Percentiles rank a stretch among this genome's conserved stretches.
Evolutionary conservation across 2,113 vertebrate genomes (phyloP).

Genomic region (Chunga burmeisteri): DNA sequence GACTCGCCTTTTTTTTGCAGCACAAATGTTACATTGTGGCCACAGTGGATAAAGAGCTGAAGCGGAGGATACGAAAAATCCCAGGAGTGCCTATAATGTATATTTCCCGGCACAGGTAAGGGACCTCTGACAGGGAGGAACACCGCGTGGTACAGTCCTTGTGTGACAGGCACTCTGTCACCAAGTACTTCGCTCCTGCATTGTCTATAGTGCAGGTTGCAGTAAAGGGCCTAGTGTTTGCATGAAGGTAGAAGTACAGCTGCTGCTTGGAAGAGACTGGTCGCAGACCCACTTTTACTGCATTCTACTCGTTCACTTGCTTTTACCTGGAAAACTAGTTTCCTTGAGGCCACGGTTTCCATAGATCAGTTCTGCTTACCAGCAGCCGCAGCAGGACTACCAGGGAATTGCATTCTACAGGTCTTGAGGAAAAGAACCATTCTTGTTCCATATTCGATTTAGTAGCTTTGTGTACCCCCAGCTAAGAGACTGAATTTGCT

Average conservation of each 20-base stretch:
- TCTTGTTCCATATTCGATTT: neutral
- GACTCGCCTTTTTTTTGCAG: slow-evolving; percentile 62
- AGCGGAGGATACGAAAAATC: slow-evolving; percentile 93
- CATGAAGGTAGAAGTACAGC: neutral
- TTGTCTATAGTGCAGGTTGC: neutral
- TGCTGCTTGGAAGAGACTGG: neutral
- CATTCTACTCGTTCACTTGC: neutral
- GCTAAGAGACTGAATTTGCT: neutral
- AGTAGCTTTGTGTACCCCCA: neutral
- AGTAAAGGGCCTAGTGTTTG: neutral
- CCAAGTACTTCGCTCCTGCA: neutral
- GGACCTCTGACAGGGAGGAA: neutral
- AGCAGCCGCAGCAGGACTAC: neutral
- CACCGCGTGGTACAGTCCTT: neutral
- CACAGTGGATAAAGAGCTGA: slow-evolving; percentile 96
- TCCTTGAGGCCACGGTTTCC: neutral
- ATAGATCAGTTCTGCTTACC: neutral
- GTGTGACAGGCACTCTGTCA: neutral
- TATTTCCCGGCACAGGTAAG: slow-evolving; percentile 95
- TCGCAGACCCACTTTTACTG: neutral
- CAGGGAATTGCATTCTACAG: neutral
- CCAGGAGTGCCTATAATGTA: slow-evolving; percentile 99
- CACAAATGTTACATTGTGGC: slow-evolving; percentile 99
- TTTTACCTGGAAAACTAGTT: neutral
- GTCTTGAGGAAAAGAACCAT: neutral